Evolutionary conservation across 1,140 invertebrate species (phyloP).

Genomic region (Schlechtendalia chinensis): DNA sequence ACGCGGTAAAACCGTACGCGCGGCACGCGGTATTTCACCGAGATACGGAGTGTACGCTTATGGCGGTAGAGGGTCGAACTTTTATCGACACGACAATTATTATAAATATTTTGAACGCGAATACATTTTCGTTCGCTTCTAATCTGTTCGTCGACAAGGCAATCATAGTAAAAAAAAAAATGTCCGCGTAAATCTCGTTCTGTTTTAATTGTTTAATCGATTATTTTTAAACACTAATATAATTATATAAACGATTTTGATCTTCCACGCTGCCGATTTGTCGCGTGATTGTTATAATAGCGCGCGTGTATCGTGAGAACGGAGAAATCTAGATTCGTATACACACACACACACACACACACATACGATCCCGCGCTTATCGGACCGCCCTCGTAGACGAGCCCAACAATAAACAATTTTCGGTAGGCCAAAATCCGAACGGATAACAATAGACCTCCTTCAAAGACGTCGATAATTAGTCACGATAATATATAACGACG

Average conservation of each 20-base stretch:
- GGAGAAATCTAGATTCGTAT: constrained; percentile 3
- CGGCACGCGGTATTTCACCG: too few relatives aligned
- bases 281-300: too few relatives aligned
- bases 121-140: too few relatives aligned
- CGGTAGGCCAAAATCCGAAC: constrained; percentile 43
- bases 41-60: too few relatives aligned
- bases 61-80: too few relatives aligned
- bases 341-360: too few relatives aligned
- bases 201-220: constrained; percentile 7
- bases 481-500: constrained; percentile 44
- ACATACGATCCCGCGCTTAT: constrained; percentile 16
- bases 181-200: background rate
- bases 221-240: too few relatives aligned
- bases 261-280: constrained; percentile 24
- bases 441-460: constrained; percentile 47
- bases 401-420: constrained; percentile 47
- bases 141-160: too few relatives aligned
- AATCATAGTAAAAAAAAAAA: too few relatives aligned
- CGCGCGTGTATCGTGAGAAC: constrained; percentile 43
- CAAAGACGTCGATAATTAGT: constrained; percentile 47
- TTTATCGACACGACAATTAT: too few relatives aligned
- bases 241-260: constrained; percentile 29
- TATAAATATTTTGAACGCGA: too few relatives aligned
- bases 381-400: constrained; percentile 43
- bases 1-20: too few relatives aligned